Evolutionary conservation across 2,113 vertebrate species (phyloP).

Genomic region (Recurvirostra avosetta): DNA sequence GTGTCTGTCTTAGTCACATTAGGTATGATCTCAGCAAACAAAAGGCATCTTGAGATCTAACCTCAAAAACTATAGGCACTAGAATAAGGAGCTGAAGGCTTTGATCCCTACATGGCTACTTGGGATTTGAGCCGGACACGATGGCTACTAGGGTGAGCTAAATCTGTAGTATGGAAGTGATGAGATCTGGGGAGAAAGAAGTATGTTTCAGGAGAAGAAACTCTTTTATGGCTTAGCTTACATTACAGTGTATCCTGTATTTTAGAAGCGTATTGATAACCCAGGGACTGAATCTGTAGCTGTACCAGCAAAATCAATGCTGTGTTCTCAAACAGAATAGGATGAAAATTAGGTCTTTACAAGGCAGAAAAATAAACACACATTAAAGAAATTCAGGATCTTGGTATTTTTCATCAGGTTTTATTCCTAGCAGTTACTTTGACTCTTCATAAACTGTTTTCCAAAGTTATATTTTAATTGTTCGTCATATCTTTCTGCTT

Average conservation of each 20-base stretch:
- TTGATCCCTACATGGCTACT: neutral
- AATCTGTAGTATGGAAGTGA: neutral
- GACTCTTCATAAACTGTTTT: neutral
- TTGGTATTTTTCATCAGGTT: neutral
- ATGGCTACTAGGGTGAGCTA: neutral
- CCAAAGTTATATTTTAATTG: neutral
- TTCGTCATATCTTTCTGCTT: neutral
- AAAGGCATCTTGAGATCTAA: neutral
- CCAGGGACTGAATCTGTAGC: neutral
- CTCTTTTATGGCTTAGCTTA: neutral
- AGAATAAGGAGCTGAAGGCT: neutral
- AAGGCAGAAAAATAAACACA: neutral
- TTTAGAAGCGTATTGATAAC: slow-evolving; percentile 30
- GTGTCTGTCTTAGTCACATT: neutral
- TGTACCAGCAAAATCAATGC: neutral
- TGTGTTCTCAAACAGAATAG: neutral
- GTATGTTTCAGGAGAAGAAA: neutral
- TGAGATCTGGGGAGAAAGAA: neutral
- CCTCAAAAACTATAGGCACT: neutral
- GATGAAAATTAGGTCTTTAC: neutral
- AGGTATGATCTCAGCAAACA: neutral
- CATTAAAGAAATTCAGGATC: neutral
- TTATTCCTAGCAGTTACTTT: neutral
- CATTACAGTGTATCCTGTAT: neutral
- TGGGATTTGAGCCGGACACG: neutral